phyloP scores from a whole-genome alignment of 1,140 invertebrate genomes.

The Drosophila willistoni region DNA sequence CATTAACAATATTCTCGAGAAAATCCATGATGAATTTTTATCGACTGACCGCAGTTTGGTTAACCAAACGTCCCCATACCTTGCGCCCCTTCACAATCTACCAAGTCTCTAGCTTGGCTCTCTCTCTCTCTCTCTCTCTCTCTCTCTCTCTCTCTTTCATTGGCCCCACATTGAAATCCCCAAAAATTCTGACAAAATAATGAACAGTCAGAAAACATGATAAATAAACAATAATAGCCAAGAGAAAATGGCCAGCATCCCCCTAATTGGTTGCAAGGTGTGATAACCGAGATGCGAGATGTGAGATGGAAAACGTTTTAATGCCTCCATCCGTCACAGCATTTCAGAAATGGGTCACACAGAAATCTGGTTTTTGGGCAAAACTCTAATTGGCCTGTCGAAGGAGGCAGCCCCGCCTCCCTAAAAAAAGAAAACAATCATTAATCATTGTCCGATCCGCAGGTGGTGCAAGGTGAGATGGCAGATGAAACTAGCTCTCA shows the following conservation, averaged over 20 bases:
- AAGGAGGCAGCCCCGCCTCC: neutral
- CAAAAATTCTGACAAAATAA: conserved; percentile 76
- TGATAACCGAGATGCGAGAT: conserved; percentile 21
- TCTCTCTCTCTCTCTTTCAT: conserved; percentile 9
- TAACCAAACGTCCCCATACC: neutral
- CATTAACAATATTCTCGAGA: conserved; percentile 56
- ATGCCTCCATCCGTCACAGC: conserved; percentile 25
- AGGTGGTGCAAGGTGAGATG: neutral
- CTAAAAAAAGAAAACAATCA: neutral
- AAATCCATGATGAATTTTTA: conserved; percentile 79
- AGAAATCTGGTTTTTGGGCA: conserved; percentile 2
- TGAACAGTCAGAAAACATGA: conserved; percentile 75
- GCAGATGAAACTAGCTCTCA: no score
- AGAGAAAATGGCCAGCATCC: conserved; percentile 49
- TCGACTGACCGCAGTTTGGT: conserved; percentile 58
- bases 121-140: no score
- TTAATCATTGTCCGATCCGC: neutral
- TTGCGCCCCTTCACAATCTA: neutral
- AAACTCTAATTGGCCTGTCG: conserved; percentile 4
- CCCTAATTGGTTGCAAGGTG: conserved; percentile 4
- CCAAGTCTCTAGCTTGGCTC: neutral
- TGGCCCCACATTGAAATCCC: conserved; percentile 36
- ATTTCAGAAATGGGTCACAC: conserved; percentile 33
- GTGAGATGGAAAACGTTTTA: conserved; percentile 1
- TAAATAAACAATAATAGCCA: conserved; percentile 71